These are phyloP conservation scores for Panorpa germanica DNA, from an alignment of 2,888 invertebrate genomes.

Conservation along the genomic window DNA sequence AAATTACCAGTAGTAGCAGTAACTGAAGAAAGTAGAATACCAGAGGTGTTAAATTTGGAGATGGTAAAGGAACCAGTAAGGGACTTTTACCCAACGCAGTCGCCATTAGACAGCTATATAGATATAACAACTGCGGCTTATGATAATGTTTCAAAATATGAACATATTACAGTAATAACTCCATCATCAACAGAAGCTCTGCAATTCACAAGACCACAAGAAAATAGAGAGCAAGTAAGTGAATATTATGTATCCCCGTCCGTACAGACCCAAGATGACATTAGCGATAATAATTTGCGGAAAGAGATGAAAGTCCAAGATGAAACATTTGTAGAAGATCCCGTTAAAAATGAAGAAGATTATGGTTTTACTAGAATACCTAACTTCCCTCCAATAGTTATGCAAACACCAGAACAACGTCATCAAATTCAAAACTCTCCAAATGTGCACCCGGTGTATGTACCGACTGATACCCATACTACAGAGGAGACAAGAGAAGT, in stretches of 20 bases:
- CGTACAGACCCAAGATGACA: constrained; percentile 11
- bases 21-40: too few species aligned
- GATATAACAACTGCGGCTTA: too few species aligned
- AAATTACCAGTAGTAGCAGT: constrained; percentile 3
- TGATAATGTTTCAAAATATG: too few species aligned
- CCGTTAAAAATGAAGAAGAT: constrained; percentile 17
- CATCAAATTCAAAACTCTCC: constrained; percentile 19
- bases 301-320: too few species aligned
- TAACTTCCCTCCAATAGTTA: too few species aligned
- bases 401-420: constrained; percentile 22
- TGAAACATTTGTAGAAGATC: constrained; percentile 19
- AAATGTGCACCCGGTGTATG: constrained; percentile 27
- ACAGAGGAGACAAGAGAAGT: constrained; percentile 19
- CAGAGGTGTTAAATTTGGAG: too few species aligned
- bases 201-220: constrained; percentile 25
- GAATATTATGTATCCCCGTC: constrained; percentile 7
- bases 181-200: constrained; percentile 19
- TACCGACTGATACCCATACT: constrained; percentile 20
- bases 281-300: too few species aligned
- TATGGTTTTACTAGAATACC: too few species aligned
- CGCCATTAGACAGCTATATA: too few species aligned
- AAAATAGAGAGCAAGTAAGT: constrained; percentile 19
- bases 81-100: too few species aligned
- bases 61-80: too few species aligned
- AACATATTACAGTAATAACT: too few species aligned